A percentile compares a stretch with the other conserved stretches of the same genome.
These are phyloP conservation scores for Neocrepidodera transversa DNA, from an alignment of 2,888 invertebrate species.

Conservation along the genomic window DNA sequence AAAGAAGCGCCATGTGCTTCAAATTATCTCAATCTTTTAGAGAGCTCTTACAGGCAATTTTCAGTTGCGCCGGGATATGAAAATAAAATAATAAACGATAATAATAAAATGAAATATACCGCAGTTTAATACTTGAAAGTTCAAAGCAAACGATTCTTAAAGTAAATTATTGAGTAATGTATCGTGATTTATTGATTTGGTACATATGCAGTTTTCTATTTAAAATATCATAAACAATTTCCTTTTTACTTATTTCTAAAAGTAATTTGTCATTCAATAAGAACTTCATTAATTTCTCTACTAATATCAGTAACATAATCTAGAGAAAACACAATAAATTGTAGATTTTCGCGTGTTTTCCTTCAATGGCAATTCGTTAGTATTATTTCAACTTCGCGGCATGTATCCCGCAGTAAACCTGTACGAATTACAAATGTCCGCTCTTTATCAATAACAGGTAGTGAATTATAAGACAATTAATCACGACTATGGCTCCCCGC, in stretches of 20 bases:
- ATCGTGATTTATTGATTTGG: too few relatives aligned
- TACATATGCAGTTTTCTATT: too few relatives aligned
- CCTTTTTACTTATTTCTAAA: too few relatives aligned
- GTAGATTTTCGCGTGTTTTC: constrained; percentile 9
- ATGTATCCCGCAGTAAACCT: constrained; percentile 12
- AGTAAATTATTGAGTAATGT: too few relatives aligned
- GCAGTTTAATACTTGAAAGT: background rate
- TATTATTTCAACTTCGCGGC: constrained; percentile 20
- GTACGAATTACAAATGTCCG: constrained; percentile 28
- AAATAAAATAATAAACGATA: background rate
- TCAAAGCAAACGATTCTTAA: too few relatives aligned
- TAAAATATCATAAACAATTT: too few relatives aligned
- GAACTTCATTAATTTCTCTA: background rate
- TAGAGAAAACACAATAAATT: background rate
- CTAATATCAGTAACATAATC: background rate
- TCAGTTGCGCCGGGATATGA: constrained; percentile 7
- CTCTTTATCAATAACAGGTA: constrained; percentile 36
- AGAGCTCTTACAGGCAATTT: constrained; percentile 8
- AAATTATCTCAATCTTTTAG: constrained; percentile 8
- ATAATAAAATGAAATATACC: constrained; percentile 1
- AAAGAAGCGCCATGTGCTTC: constrained; percentile 9
- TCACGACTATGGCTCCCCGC: constrained; percentile 23
- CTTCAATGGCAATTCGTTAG: constrained; percentile 17
- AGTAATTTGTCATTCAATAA: too few relatives aligned
- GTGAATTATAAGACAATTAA: constrained; percentile 35